These are phyloP conservation scores for Drosophila vallismaia DNA, from an alignment of 2,888 invertebrate genomes.

Conservation along the genomic window DNA sequence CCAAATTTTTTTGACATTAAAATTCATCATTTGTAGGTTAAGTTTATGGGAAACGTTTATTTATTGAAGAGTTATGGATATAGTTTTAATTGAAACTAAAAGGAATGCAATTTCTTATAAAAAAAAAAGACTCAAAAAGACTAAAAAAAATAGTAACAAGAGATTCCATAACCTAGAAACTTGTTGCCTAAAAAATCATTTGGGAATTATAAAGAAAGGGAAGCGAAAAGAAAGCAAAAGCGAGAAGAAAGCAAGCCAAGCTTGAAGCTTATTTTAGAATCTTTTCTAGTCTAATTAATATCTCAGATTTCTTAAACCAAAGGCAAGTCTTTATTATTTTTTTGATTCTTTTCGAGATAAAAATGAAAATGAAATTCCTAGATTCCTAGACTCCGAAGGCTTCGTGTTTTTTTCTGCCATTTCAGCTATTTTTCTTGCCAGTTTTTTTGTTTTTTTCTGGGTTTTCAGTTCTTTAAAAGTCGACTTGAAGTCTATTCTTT, in stretches of 20 bases:
- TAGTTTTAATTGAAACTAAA: too few relatives aligned
- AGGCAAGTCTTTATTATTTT: not conserved
- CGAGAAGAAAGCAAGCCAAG: too few relatives aligned
- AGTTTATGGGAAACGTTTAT: not conserved
- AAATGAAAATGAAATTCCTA: not conserved
- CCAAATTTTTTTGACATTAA: too few relatives aligned
- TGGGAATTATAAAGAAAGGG: too few relatives aligned
- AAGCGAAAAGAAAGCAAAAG: too few relatives aligned
- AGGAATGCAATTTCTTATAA: too few relatives aligned
- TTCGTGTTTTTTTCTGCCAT: not conserved
- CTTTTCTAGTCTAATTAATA: not conserved
- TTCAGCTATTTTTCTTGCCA: slow-evolving; percentile 17
- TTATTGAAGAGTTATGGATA: too few relatives aligned
- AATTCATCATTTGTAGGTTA: not conserved
- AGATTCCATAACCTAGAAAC: too few relatives aligned
- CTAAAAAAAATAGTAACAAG: too few relatives aligned
- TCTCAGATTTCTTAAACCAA: not conserved
- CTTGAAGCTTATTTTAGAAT: too few relatives aligned
- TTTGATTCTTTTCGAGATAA: not conserved
- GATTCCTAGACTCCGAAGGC: not conserved
- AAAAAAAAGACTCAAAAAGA: too few relatives aligned
- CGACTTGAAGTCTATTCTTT: slow-evolving; percentile 11
- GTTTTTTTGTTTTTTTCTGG: not conserved
- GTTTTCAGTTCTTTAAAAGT: slow-evolving; percentile 17
- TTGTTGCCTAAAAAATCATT: too few relatives aligned